Percentiles rank a stretch among this genome's conserved stretches.
phyloP scores from a whole-genome alignment of 1,140 invertebrate genomes.

The Atta texana region DNA sequence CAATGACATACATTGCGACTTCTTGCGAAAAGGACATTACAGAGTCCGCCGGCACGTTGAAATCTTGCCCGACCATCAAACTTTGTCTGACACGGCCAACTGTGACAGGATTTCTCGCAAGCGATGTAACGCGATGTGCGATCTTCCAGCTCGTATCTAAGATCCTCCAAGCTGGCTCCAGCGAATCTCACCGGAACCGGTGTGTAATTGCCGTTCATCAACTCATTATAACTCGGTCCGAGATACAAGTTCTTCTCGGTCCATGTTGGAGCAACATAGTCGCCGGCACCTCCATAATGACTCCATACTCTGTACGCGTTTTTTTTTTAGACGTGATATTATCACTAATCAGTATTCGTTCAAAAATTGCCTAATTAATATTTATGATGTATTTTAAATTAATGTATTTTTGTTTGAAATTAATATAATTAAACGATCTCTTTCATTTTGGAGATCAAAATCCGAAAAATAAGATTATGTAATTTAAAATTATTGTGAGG shows the following conservation, averaged over 20 bases:
- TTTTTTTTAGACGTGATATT: not conserved
- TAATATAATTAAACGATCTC: no score
- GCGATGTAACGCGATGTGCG: conserved; percentile 27
- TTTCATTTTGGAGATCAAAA: no score
- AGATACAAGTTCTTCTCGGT: conserved; percentile 78
- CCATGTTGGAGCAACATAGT: conserved; percentile 72
- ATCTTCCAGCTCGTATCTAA: conserved; percentile 63
- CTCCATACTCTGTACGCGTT: conserved; percentile 65
- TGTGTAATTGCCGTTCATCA: conserved; percentile 74
- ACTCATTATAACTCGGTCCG: conserved; percentile 75
- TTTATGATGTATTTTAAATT: no score
- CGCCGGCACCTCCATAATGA: conserved; percentile 75
- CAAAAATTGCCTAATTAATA: no score
- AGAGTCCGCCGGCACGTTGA: conserved; percentile 62
- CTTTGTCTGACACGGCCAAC: conserved; percentile 70
- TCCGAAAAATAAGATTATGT: no score
- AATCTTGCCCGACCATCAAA: not conserved
- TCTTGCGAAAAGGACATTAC: conserved; percentile 75
- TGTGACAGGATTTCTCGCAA: conserved; percentile 60
- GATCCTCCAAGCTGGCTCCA: conserved; percentile 69
- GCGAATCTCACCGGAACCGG: conserved; percentile 76
- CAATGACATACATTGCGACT: conserved; percentile 40
- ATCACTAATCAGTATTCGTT: not conserved
- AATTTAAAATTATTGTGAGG: no score
- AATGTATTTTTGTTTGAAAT: no score